Percentiles rank a stretch among this genome's conserved stretches.
phyloP scores from a whole-genome alignment of 2,797 vertebrate genomes.

The Heliangelus exortis region DNA sequence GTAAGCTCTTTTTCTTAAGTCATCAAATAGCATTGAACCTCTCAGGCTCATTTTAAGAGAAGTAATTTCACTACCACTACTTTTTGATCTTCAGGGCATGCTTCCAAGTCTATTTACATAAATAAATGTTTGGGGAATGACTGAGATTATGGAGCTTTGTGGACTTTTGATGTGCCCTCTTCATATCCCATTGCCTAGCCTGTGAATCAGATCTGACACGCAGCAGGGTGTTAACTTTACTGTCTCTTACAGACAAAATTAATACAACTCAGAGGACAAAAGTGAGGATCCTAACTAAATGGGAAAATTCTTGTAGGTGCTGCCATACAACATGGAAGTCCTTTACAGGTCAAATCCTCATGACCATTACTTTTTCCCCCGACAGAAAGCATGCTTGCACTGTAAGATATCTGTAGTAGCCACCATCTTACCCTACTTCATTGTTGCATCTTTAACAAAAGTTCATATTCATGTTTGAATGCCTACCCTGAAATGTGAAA shows the following conservation, averaged over 20 bases:
- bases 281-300: background rate
- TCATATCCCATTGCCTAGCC: background rate
- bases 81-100: slow-evolving; percentile 25
- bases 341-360: background rate
- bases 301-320: background rate
- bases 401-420: background rate
- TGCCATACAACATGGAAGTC: background rate
- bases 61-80: background rate
- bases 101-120: slow-evolving; percentile 26
- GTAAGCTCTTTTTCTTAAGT: background rate
- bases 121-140: background rate
- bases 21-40: background rate
- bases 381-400: background rate
- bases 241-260: background rate
- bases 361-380: background rate
- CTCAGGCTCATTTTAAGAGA: background rate
- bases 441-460: background rate
- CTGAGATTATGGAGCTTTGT: slow-evolving; percentile 6
- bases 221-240: background rate
- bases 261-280: background rate
- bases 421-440: background rate
- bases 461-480: background rate
- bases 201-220: background rate
- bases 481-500: background rate
- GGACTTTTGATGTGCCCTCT: background rate